Percentiles rank a stretch among this genome's conserved stretches.
These are phyloP conservation scores for Melanostigma gelatinosum DNA, from an alignment of 2,113 vertebrate genomes.

Conservation along the genomic window DNA sequence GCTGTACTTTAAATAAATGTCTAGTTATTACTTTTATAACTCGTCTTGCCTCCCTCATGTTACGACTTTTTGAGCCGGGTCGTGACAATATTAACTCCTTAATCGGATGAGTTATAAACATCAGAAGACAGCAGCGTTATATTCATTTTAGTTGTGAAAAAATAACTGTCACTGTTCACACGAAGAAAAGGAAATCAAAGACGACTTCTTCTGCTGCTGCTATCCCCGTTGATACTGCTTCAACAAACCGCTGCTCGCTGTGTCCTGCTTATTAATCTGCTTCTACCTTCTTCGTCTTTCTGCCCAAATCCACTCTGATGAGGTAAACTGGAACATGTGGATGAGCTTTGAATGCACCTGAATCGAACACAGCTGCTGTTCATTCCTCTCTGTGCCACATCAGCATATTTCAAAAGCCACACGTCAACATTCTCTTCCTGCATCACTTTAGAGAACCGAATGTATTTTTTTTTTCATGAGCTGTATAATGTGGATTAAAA, in stretches of 20 bases:
- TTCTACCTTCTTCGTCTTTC: not conserved
- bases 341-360: constrained; percentile 10
- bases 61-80: too few relatives aligned
- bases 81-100: not conserved
- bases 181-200: not conserved
- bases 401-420: constrained; percentile 18
- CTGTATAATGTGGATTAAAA: not conserved
- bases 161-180: not conserved
- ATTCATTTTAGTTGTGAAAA: not conserved
- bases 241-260: not conserved
- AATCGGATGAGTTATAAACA: not conserved
- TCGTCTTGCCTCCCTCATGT: too few relatives aligned
- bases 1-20: too few relatives aligned
- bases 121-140: not conserved
- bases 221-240: not conserved
- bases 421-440: constrained; percentile 19
- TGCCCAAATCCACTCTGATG: constrained; percentile 16
- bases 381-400: constrained; percentile 31
- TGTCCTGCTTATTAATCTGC: not conserved
- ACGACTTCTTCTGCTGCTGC: not conserved
- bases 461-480: not conserved
- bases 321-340: not conserved
- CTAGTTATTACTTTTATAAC: too few relatives aligned
- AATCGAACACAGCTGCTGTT: constrained; percentile 40
- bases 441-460: not conserved